Percentiles rank a stretch among this genome's conserved stretches.
phyloP scores from a whole-genome alignment of 1,140 invertebrate species.

The Scaptomyza hsui region DNA sequence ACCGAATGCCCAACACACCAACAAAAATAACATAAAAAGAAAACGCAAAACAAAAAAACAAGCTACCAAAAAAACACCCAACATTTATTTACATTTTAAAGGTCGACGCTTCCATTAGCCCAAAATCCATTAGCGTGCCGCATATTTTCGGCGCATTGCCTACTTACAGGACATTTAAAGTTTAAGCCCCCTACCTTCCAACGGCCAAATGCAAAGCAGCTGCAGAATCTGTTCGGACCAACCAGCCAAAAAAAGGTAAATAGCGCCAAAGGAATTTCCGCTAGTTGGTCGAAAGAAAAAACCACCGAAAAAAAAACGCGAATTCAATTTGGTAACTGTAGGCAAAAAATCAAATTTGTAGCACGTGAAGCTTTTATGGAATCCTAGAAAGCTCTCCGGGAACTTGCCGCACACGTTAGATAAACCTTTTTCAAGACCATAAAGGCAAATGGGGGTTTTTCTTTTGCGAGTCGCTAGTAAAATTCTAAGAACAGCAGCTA shows the following conservation, averaged over 20 bases:
- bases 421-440: constrained; percentile 21
- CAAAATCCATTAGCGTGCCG: constrained; percentile 72
- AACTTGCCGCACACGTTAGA: constrained; percentile 15
- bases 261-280: constrained; percentile 24
- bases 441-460: constrained; percentile 12
- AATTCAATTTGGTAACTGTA: constrained; percentile 38
- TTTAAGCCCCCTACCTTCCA: constrained; percentile 23
- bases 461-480: too few relatives aligned
- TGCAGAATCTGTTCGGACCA: constrained; percentile 32
- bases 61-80: constrained; percentile 21
- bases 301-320: constrained; percentile 7
- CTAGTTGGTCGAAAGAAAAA: constrained; percentile 4
- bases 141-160: constrained; percentile 64
- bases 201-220: constrained; percentile 16
- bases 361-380: constrained; percentile 15
- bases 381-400: constrained; percentile 10
- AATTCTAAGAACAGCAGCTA: too few relatives aligned
- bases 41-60: neutral
- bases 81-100: constrained; percentile 80
- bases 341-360: constrained; percentile 5
- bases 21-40: constrained; percentile 6
- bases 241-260: constrained; percentile 11
- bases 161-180: constrained; percentile 69
- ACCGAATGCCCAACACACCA: constrained; percentile 26
- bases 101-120: constrained; percentile 75